Conservation (phyloP, 2,797 vertebrate species). For the Xiphophorus birchmanni region DNA sequence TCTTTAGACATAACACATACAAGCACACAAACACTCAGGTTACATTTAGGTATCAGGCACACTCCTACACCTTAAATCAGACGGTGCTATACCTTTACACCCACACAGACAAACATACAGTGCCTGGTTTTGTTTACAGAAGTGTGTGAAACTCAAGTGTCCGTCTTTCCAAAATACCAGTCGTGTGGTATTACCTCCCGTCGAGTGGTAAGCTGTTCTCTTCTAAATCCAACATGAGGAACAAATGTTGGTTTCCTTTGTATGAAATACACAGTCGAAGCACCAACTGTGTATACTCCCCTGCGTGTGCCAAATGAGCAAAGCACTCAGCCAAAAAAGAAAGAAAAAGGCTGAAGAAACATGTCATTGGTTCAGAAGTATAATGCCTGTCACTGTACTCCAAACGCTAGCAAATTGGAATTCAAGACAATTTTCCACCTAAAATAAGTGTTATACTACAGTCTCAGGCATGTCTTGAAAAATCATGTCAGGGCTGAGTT, state of each 20-base stretch:
- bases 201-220: slow-evolving; percentile 73
- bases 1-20: slow-evolving; percentile 32
- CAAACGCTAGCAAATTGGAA: slow-evolving; percentile 6
- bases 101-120: slow-evolving; percentile 16
- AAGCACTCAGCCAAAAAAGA: slow-evolving; percentile 38
- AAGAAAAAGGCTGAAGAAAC: slow-evolving; percentile 37
- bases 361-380: slow-evolving; percentile 38
- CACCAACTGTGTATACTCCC: slow-evolving; percentile 51
- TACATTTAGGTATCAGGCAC: slow-evolving; percentile 41
- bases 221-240: slow-evolving; percentile 73
- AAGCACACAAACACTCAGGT: slow-evolving; percentile 23
- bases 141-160: slow-evolving; percentile 51
- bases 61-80: slow-evolving; percentile 49
- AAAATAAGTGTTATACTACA: slow-evolving; percentile 19
- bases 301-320: slow-evolving; percentile 53
- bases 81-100: slow-evolving; percentile 44
- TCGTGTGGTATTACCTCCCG: slow-evolving; percentile 67
- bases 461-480: slow-evolving; percentile 1
- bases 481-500: slow-evolving; percentile 20
- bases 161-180: slow-evolving; percentile 62
- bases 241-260: slow-evolving; percentile 66
- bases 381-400: slow-evolving; percentile 14
- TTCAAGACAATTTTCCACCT: slow-evolving; percentile 20
- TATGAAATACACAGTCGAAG: slow-evolving; percentile 46
- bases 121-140: slow-evolving; percentile 60